These are phyloP conservation scores for Corticium candelabrum DNA, from an alignment of 37 sponge, comb jelly and placozoan species.

Conservation along the genomic window DNA sequence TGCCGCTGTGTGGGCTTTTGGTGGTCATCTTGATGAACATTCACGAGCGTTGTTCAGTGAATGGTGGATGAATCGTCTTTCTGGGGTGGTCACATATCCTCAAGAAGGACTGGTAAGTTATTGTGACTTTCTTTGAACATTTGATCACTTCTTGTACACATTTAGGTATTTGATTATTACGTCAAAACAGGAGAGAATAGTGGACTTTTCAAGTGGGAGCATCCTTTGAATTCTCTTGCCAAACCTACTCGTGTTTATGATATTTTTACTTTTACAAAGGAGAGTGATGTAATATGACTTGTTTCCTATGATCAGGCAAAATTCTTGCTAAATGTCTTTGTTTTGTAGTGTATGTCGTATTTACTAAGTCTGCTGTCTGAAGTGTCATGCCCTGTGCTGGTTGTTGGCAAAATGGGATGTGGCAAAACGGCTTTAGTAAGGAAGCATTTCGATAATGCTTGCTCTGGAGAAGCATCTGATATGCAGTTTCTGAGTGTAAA, in stretches of 20 bases:
- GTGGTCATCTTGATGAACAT: neutral
- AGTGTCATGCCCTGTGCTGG: neutral
- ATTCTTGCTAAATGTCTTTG: too few species aligned
- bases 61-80: neutral
- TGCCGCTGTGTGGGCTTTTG: neutral
- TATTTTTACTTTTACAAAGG: too few species aligned
- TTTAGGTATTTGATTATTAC: neutral
- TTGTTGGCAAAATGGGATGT: neutral
- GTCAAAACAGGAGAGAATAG: too few species aligned
- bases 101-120: neutral
- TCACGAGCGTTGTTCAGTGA: neutral
- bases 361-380: neutral
- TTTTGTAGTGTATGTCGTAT: neutral
- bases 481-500: neutral
- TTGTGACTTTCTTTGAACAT: neutral
- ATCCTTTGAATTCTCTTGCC: too few species aligned
- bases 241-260: too few species aligned
- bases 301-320: too few species aligned
- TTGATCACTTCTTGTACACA: neutral
- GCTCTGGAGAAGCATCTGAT: neutral
- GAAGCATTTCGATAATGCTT: neutral
- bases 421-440: neutral
- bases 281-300: too few species aligned
- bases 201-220: too few species aligned
- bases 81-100: neutral